phyloP scores from a whole-genome alignment of 2,888 invertebrate species.

The Epinotia nisella region DNA sequence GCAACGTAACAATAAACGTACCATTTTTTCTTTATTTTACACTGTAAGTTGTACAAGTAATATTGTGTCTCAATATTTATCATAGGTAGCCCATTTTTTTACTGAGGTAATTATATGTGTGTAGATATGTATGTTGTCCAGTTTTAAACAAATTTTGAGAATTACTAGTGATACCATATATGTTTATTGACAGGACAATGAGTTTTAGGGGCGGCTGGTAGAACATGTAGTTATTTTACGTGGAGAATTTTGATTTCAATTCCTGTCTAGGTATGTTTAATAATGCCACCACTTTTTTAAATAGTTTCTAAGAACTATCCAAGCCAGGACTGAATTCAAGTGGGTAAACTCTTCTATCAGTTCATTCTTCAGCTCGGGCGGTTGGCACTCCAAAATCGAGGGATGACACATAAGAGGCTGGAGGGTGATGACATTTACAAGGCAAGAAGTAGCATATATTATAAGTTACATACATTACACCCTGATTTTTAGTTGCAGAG shows the following conservation, averaged over 20 bases:
- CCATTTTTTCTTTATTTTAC: no score
- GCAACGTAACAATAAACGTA: no score
- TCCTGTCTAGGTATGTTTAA: neutral
- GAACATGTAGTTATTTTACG: no score
- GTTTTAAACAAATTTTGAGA: no score
- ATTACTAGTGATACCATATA: neutral
- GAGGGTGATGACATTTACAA: constrained; percentile 65
- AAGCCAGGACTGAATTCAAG: constrained; percentile 10
- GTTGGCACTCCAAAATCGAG: constrained; percentile 69
- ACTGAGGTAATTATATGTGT: no score
- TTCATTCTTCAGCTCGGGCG: constrained; percentile 72
- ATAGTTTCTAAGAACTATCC: neutral
- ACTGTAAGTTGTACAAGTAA: no score
- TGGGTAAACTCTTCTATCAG: constrained; percentile 55
- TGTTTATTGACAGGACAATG: neutral
- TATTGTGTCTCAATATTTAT: no score
- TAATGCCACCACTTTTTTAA: neutral
- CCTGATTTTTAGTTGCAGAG: no score
- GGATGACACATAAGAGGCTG: constrained; percentile 72
- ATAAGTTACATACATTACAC: constrained; percentile 13
- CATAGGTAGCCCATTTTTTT: no score
- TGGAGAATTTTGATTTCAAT: neutral
- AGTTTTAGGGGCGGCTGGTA: neutral
- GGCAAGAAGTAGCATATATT: constrained; percentile 59
- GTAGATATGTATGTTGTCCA: no score